Percentiles rank a stretch among this genome's conserved stretches.
Conservation (phyloP, 2,888 invertebrate species). For the Asteroscopus sphinx region DNA sequence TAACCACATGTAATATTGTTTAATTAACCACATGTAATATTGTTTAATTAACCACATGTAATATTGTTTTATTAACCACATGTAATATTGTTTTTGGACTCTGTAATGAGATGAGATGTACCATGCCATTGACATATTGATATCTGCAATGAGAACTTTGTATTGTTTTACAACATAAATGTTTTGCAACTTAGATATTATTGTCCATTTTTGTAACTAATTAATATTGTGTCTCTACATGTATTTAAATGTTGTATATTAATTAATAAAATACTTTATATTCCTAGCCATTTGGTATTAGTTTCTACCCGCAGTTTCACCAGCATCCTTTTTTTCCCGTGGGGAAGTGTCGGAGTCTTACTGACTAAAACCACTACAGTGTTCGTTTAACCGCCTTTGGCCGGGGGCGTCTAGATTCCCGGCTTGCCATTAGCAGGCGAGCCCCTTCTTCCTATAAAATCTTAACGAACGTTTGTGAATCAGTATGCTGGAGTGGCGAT, state of each 20-base stretch:
- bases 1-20: conserved; percentile 2
- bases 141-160: not conserved
- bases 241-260: conserved; percentile 7
- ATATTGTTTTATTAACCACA: conserved; percentile 1
- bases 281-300: not conserved
- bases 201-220: conserved; percentile 5
- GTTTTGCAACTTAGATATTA: not conserved
- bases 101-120: not conserved
- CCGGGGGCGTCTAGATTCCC: no score
- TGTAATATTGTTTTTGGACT: conserved; percentile 9
- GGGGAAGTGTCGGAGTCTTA: no score
- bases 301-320: not conserved
- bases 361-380: no score
- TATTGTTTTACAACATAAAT: conserved; percentile 1
- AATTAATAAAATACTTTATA: conserved; percentile 21
- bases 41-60: not conserved
- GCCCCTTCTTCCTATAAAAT: no score
- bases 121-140: not conserved
- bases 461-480: no score
- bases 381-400: no score
- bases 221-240: not conserved
- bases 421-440: no score
- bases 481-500: no score
- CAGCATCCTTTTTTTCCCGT: no score
- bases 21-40: not conserved